These are phyloP conservation scores for Heterodera carotae DNA, from an alignment of 1,140 invertebrate genomes.

Conservation along the genomic window DNA sequence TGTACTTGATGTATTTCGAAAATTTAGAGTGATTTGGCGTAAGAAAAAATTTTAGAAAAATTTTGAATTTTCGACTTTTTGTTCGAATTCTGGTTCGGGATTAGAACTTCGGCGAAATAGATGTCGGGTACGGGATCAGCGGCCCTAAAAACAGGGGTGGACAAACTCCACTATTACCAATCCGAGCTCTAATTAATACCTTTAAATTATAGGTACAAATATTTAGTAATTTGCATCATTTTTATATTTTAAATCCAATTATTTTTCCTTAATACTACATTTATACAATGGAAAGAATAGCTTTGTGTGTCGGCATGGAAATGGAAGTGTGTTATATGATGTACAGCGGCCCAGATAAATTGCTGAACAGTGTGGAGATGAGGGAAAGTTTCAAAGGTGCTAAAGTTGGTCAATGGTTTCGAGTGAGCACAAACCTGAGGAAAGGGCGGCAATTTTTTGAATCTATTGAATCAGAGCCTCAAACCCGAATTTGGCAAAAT, in stretches of 20 bases:
- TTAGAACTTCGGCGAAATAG: too few species aligned
- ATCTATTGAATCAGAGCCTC: background rate
- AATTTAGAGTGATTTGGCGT: too few species aligned
- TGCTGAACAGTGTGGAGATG: background rate
- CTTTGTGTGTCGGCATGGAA: background rate
- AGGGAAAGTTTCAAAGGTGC: background rate
- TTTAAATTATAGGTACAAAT: too few species aligned
- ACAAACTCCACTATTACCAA: too few species aligned
- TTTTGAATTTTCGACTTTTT: too few species aligned
- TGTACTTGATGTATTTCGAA: too few species aligned
- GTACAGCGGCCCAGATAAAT: background rate
- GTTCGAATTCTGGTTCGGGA: too few species aligned
- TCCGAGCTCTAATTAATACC: too few species aligned
- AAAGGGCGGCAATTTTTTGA: background rate
- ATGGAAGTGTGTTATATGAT: background rate
- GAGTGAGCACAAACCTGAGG: background rate
- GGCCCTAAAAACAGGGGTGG: too few species aligned
- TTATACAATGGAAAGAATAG: background rate
- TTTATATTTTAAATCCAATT: background rate
- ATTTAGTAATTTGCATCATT: too few species aligned
- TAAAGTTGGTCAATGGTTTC: slow-evolving; percentile 1
- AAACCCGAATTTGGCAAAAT: background rate
- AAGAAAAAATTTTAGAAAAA: too few species aligned
- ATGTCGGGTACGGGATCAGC: too few species aligned
- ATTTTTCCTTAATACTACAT: background rate